Percentiles rank a stretch among this genome's conserved stretches.
These are phyloP conservation scores for Diachasma alloeum DNA, from an alignment of 1,140 invertebrate genomes.

Conservation along the genomic window DNA sequence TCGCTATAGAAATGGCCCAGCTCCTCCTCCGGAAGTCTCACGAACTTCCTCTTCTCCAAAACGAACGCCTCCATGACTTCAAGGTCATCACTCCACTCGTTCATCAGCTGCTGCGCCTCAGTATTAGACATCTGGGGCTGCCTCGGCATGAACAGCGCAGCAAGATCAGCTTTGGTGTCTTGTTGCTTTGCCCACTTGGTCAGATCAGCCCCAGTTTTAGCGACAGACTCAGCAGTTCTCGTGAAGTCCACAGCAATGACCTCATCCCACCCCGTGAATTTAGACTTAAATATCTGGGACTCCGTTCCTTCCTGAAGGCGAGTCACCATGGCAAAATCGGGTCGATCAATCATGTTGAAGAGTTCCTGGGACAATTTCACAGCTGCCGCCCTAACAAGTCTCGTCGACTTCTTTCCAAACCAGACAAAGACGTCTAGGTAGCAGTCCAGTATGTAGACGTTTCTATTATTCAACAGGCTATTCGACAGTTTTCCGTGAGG, in stretches of 20 bases:
- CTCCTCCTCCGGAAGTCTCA: constrained; percentile 93
- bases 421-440: constrained; percentile 97
- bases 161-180: constrained; percentile 92
- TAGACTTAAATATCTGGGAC: constrained; percentile 94
- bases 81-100: constrained; percentile 95
- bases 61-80: constrained; percentile 98
- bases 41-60: constrained; percentile 97
- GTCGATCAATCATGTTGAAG: constrained; percentile 90
- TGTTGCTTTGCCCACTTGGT: constrained; percentile 92
- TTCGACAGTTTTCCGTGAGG: constrained; percentile 79
- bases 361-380: constrained; percentile 95
- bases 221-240: constrained; percentile 95
- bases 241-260: constrained; percentile 99
- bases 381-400: constrained; percentile 94
- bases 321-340: constrained; percentile 87
- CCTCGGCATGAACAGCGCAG: constrained; percentile 93
- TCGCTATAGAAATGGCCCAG: constrained; percentile 91
- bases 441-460: constrained; percentile 98
- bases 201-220: constrained; percentile 94
- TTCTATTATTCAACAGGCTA: constrained; percentile 85
- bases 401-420: constrained; percentile 98
- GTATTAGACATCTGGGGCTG: constrained; percentile 85
- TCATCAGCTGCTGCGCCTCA: constrained; percentile 91
- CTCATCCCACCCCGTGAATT: constrained; percentile 98
- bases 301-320: constrained; percentile 88